A percentile compares a stretch with the other conserved stretches of the same genome.
Evolutionary conservation across 92 coral and sea anemone species (phyloP).

Genomic region (Epizoanthus scotinus): DNA sequence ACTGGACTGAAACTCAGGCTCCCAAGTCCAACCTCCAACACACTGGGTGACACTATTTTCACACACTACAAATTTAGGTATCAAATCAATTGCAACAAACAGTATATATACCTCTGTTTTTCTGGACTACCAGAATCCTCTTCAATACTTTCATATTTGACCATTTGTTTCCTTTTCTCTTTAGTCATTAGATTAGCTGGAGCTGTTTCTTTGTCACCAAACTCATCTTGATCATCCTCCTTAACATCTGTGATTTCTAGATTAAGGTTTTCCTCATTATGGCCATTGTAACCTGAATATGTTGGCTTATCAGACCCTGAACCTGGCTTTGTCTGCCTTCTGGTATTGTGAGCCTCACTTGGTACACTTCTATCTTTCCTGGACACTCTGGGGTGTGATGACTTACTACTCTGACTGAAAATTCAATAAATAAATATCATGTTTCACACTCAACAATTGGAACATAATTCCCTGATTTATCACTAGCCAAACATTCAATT

Average conservation of each 20-base stretch:
- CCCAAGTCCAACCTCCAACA: neutral
- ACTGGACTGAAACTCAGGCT: no score
- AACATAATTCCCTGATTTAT: no score
- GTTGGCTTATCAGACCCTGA: neutral
- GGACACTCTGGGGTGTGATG: neutral
- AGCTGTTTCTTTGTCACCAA: neutral
- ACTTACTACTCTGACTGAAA: no score
- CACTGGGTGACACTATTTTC: neutral
- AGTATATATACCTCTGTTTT: constrained; percentile 4
- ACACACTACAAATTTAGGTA: no score
- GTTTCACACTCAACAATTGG: no score
- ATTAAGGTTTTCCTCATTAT: neutral
- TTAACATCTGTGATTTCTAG: constrained; percentile 11
- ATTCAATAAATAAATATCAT: no score
- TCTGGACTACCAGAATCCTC: neutral
- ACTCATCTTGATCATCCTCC: constrained; percentile 27
- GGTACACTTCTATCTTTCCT: constrained; percentile 2
- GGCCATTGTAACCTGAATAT: constrained; percentile 9
- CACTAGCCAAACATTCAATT: no score
- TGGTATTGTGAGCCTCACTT: neutral
- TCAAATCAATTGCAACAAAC: no score
- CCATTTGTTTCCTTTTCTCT: constrained; percentile 17
- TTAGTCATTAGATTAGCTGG: neutral
- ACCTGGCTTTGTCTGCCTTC: neutral
- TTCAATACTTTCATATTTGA: neutral